Base-by-base conservation (phyloP, 2,797 vertebrate genomes). In the Catostomus latipinnis region DNA sequence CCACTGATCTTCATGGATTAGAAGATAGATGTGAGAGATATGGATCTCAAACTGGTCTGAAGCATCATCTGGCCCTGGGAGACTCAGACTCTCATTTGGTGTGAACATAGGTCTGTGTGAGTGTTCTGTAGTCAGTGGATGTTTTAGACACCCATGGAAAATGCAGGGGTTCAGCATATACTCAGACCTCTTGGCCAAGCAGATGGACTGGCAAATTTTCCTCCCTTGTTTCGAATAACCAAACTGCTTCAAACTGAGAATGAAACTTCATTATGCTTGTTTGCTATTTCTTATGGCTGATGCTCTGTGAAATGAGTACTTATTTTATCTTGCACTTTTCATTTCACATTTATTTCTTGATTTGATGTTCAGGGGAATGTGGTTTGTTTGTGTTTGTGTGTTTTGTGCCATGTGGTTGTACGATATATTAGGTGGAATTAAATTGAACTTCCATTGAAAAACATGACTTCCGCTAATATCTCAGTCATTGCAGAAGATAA, bases 21-120 rank as follows among this genome's bases (percentile, higher is more conserved):
- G 71, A 80, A 81, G 73, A 83, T 79, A 85, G 84, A 87, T 81
- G 84, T 83, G 82, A 80, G 56, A 88, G 86, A 89, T 88, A 88
- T 86, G 84, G 78, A 88, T 88, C 83, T 86, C 74, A 66, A 73
- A 67, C 62, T 16, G 12, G 18, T 80, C 78, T 80, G 60, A 56
- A 73, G 70, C 53, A 56, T 80, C 70, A 65, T 72, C 70, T 73
- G 43, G 56, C 57, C 76, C n/a, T 45, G 57, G 52, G 67, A 77
- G 69, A 65, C 72, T 63, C 52, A 0, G 8, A 43, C 18, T 62
- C 68, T 82, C 72, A 48, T 74, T 88, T 85, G 43, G 62, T 57
- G 49, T 65, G 73, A 63, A 89, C 86, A 87, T 81, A 52, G 76
- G 60, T 66, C 80, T 80, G 54, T 46, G 74, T n/a, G n/a, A 58